Evolutionary conservation across 1,140 invertebrate genomes (phyloP), one percentile per base, ranked within the genome.

Genomic region (Onthophagus taurus): DNA sequence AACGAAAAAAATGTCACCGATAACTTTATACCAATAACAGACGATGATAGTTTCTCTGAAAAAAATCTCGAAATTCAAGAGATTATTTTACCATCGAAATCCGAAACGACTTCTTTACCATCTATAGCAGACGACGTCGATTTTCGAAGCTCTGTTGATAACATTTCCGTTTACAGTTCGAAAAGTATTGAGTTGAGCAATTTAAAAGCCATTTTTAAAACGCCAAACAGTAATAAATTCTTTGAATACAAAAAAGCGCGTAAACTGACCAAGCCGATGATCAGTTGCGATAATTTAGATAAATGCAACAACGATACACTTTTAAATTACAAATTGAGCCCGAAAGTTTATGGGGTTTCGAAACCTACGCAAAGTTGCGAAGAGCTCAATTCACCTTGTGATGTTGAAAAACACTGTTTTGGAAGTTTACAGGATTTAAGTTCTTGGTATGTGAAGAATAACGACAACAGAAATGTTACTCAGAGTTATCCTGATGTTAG

Each of bases 311-410:
- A 48, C 19, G 48, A 52, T 48, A 43, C 44, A 52, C 36, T 33
- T 38, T 21, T 59, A 47, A 51, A 53, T 37, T 57, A 69, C 42
- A 75, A 75, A 58, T 56, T 76, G 16, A 76, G 72, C 53, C 75
- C 76, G 1, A 77, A 78, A 61, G 73, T 76, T 5, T 77, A 72
- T 45, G 61, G 63, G 17, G 45, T 65, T 3, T 54, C 48, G 5
- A 72, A 65, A 50, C 67, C 57, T 0, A 62, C 67, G 30, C 70
- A 72, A 33, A 78, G 76, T 55, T 67, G 75, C 42, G 76, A 79
- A 49, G 70, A 79, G 51, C 48, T 78, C 7, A 74, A 54, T 41
- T n/a, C n/a, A n/a, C 58, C 55, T 46, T 50, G 50, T 8, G 53
- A 58, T 42, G 55, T 36, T 42, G 59, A 63, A 20, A 60, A 58